These are phyloP conservation scores for Triops cancriformis DNA, from an alignment of 1,140 invertebrate species.

Conservation along the genomic window DNA sequence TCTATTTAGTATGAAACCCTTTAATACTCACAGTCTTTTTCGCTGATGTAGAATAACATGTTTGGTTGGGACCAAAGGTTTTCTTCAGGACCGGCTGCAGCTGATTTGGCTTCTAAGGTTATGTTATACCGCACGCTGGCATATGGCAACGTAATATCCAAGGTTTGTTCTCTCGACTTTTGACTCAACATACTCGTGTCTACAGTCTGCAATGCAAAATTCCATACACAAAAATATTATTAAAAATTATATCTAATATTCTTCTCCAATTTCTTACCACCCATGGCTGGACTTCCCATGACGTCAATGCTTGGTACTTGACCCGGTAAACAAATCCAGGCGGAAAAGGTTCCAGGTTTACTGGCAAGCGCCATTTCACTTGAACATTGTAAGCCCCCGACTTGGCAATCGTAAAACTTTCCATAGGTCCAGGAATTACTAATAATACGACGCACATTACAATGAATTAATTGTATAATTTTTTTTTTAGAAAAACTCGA, in stretches of 20 bases:
- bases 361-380: constrained; percentile 47
- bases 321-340: constrained; percentile 50
- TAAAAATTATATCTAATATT: constrained; percentile 11
- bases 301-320: constrained; percentile 50
- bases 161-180: constrained; percentile 36
- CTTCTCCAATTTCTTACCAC: constrained; percentile 44
- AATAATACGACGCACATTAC: not conserved
- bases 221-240: not conserved
- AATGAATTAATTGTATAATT: no score
- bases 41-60: constrained; percentile 49
- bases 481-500: not conserved
- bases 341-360: constrained; percentile 49
- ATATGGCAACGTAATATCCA: constrained; percentile 52
- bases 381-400: not conserved
- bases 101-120: constrained; percentile 51
- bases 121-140: constrained; percentile 59
- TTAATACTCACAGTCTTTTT: constrained; percentile 36
- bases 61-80: constrained; percentile 55
- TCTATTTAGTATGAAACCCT: constrained; percentile 29
- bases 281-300: constrained; percentile 41
- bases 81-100: constrained; percentile 42
- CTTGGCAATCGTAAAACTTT: not conserved
- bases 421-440: not conserved
- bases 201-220: not conserved
- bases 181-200: not conserved